These are phyloP conservation scores for Neoniphon sammara DNA, from an alignment of 2,797 vertebrate genomes.

Conservation along the genomic window DNA sequence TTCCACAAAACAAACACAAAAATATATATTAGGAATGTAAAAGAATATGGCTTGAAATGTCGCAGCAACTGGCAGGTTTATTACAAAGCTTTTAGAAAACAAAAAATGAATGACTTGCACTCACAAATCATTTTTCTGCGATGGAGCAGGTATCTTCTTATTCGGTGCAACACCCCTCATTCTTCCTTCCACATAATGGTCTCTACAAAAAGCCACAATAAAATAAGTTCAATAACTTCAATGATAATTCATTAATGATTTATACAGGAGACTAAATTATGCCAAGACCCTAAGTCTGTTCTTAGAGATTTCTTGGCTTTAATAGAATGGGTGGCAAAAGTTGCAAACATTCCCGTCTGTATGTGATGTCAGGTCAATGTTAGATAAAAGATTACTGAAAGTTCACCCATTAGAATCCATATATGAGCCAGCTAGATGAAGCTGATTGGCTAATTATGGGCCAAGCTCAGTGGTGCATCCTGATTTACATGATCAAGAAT, in stretches of 20 bases:
- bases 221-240: background rate
- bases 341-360: too few relatives aligned
- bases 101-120: conserved; percentile 54
- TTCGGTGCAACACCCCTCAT: conserved; percentile 98
- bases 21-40: background rate
- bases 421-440: too few relatives aligned
- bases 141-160: conserved; percentile 95
- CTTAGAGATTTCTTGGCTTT: too few relatives aligned
- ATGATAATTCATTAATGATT: background rate
- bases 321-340: too few relatives aligned
- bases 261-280: too few relatives aligned
- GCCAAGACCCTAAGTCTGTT: too few relatives aligned
- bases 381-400: too few relatives aligned
- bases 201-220: conserved; percentile 80
- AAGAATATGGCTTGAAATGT: background rate
- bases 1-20: background rate
- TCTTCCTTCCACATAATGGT: conserved; percentile 99
- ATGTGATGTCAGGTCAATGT: too few relatives aligned
- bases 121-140: conserved; percentile 98
- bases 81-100: background rate
- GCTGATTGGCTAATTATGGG: too few relatives aligned
- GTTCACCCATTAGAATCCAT: too few relatives aligned
- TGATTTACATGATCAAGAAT: too few relatives aligned
- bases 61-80: background rate
- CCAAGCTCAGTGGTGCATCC: too few relatives aligned